Evolutionary conservation across 2,888 invertebrate species (phyloP).

Genomic region (Prenolepis imparis): DNA sequence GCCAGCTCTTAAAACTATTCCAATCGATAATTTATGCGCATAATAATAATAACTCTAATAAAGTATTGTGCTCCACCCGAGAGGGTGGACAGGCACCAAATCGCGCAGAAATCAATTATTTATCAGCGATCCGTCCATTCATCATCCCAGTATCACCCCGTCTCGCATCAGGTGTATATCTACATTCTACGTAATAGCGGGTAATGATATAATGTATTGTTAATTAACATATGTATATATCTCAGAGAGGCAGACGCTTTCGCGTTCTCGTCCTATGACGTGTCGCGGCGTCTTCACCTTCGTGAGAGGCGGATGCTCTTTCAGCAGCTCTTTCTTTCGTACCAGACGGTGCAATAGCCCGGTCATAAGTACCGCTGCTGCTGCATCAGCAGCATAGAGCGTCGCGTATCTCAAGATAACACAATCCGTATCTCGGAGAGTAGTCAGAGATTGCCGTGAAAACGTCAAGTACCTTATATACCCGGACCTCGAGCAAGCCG

Average conservation of each 20-base stretch:
- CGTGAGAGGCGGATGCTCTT: slow-evolving; percentile 57
- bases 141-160: background rate
- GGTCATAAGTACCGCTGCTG: slow-evolving; percentile 39
- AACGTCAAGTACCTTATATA: background rate
- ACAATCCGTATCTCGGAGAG: background rate
- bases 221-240: slow-evolving; percentile 41
- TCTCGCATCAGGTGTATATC: background rate
- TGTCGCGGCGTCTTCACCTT: slow-evolving; percentile 47
- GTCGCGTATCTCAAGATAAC: slow-evolving; percentile 1
- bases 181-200: background rate
- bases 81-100: background rate
- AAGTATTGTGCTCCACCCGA: background rate
- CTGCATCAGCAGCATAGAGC: slow-evolving; percentile 27
- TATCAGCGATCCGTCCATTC: background rate
- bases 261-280: slow-evolving; percentile 33
- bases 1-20: background rate
- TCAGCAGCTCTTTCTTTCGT: slow-evolving; percentile 35
- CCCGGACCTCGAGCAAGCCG: background rate
- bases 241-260: too few relatives aligned
- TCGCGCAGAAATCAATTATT: background rate
- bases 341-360: slow-evolving; percentile 55
- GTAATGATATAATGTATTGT: slow-evolving; percentile 43
- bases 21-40: background rate
- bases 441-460: background rate
- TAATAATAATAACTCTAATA: background rate